phyloP scores from a whole-genome alignment of 2,888 invertebrate species.

The Nycteola revayana region DNA sequence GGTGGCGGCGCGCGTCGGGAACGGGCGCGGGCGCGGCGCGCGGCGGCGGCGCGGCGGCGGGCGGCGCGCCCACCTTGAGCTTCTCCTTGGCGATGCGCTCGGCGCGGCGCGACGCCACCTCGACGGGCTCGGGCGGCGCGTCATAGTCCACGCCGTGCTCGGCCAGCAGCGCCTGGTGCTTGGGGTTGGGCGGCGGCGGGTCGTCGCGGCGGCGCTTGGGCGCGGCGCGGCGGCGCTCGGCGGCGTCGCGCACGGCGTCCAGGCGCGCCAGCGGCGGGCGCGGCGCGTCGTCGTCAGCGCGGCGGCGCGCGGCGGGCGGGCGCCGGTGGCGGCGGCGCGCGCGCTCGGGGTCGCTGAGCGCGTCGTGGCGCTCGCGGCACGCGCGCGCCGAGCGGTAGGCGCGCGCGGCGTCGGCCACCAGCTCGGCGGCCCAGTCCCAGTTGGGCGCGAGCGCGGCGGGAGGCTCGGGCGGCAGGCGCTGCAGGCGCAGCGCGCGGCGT shows the following conservation, averaged over 20 bases:
- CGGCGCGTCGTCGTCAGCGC: slow-evolving; percentile 82
- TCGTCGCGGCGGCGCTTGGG: slow-evolving; percentile 89
- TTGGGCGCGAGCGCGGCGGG: slow-evolving; percentile 94
- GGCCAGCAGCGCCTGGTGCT: slow-evolving; percentile 90
- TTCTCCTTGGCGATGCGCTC: slow-evolving; percentile 94
- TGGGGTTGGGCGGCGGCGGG: slow-evolving; percentile 87
- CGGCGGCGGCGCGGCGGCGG: slow-evolving; percentile 42
- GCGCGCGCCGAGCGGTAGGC: slow-evolving; percentile 95
- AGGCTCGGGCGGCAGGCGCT: slow-evolving; percentile 83
- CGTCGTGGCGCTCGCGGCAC: slow-evolving; percentile 95
- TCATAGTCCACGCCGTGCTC: slow-evolving; percentile 95
- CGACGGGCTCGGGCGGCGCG: slow-evolving; percentile 90
- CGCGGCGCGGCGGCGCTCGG: slow-evolving; percentile 87
- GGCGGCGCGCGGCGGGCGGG: slow-evolving; percentile 85
- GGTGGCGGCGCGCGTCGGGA: slow-evolving; percentile 49
- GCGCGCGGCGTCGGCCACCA: slow-evolving; percentile 93
- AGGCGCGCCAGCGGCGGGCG: slow-evolving; percentile 76
- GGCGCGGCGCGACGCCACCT: slow-evolving; percentile 90
- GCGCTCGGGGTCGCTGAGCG: slow-evolving; percentile 92
- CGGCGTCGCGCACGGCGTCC: slow-evolving; percentile 89
- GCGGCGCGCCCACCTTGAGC: slow-evolving; percentile 67
- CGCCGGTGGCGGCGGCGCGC: slow-evolving; percentile 94
- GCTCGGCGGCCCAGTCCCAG: slow-evolving; percentile 97
- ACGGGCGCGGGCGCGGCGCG: slow-evolving; percentile 74
- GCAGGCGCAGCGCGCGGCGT: slow-evolving; percentile 89